phyloP scores from a whole-genome alignment of 2,888 invertebrate species.

The Pegoplata infirma region DNA sequence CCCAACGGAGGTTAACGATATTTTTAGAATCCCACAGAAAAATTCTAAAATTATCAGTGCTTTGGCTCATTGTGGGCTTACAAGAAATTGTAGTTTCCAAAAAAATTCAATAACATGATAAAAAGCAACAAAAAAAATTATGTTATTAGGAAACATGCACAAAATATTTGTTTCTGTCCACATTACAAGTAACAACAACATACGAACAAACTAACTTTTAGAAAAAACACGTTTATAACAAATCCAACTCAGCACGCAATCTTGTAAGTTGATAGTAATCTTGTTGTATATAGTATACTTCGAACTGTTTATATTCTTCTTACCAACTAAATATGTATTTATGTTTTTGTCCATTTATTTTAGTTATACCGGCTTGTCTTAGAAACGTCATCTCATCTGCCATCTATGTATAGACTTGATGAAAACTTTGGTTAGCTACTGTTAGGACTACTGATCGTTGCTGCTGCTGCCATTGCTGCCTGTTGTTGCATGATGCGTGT shows the following conservation, averaged over 20 bases:
- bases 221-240: slow-evolving; percentile 47
- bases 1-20: no score
- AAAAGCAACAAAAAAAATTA: slow-evolving; percentile 14
- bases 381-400: slow-evolving; percentile 41
- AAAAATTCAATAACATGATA: not conserved
- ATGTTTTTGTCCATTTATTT: slow-evolving; percentile 7
- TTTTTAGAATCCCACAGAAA: no score
- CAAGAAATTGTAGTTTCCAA: slow-evolving; percentile 3
- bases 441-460: slow-evolving; percentile 15
- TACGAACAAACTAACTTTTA: slow-evolving; percentile 23
- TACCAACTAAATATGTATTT: no score
- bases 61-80: not conserved
- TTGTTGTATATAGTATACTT: slow-evolving; percentile 16
- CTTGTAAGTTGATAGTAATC: slow-evolving; percentile 44
- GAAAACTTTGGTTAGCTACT: slow-evolving; percentile 42
- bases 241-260: slow-evolving; percentile 60
- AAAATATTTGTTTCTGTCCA: slow-evolving; percentile 49
- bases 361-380: slow-evolving; percentile 11
- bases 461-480: not conserved
- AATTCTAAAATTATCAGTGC: no score
- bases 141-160: slow-evolving; percentile 48
- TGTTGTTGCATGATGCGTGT: no score
- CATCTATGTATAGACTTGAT: slow-evolving; percentile 11
- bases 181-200: slow-evolving; percentile 37
- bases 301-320: not conserved